A percentile compares a stretch with the other conserved stretches of the same genome.
Conservation (phyloP, 2,888 invertebrate species). For the Ferrisia virgata region DNA sequence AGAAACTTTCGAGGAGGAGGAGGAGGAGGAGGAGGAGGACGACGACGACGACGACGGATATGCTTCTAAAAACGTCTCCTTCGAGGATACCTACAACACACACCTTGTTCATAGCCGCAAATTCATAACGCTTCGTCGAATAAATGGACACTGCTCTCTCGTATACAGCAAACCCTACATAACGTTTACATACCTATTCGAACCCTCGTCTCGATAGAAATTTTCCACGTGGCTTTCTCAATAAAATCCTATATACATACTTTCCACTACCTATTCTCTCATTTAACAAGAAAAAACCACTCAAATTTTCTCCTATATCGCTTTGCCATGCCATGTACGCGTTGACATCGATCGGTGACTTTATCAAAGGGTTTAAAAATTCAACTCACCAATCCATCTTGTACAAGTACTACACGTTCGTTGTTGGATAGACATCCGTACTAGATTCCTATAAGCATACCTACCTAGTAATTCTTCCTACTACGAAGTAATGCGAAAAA, state of each 20-base stretch:
- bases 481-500: not conserved
- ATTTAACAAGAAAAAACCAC: not conserved
- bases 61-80: not conserved
- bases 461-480: no score
- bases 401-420: not conserved
- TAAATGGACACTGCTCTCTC: not conserved
- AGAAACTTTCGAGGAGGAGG: not conserved
- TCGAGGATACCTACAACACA: not conserved
- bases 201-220: not conserved
- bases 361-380: not conserved
- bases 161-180: no score
- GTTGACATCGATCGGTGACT: not conserved
- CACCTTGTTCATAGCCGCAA: not conserved
- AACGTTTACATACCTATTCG: not conserved
- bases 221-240: not conserved
- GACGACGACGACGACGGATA: not conserved
- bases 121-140: slow-evolving; percentile 1
- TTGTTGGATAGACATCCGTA: not conserved
- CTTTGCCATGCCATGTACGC: no score
- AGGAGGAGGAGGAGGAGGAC: no score
- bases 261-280: not conserved
- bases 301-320: not conserved
- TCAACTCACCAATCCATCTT: not conserved
- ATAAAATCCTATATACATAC: not conserved
- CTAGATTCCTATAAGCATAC: not conserved